These are phyloP conservation scores for Leptatherina wallacei DNA, from an alignment of 2,797 vertebrate species.

Conservation along the genomic window DNA sequence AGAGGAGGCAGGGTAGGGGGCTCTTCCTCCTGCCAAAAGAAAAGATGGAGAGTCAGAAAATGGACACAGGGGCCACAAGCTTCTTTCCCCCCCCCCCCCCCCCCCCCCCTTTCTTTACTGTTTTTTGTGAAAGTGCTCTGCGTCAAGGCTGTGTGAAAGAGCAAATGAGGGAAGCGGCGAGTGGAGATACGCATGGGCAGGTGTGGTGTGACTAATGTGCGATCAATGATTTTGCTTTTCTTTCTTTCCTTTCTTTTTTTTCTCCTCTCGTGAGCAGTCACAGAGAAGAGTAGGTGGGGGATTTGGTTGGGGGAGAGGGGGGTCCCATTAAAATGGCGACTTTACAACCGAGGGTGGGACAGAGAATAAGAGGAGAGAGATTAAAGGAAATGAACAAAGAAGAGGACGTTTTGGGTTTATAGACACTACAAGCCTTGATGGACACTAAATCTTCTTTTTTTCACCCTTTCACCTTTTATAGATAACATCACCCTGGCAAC, in stretches of 20 bases:
- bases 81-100: no score
- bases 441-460: constrained; percentile 32
- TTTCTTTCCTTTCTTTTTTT: constrained; percentile 9
- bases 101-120: no score
- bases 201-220: constrained; percentile 73
- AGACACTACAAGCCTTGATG: constrained; percentile 60
- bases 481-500: constrained; percentile 68
- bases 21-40: constrained; percentile 52
- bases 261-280: constrained; percentile 42
- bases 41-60: constrained; percentile 38
- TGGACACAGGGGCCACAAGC: constrained; percentile 15
- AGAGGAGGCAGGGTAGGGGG: constrained; percentile 51
- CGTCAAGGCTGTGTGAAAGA: constrained; percentile 40
- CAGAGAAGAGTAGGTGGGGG: constrained; percentile 16
- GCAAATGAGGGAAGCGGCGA: constrained; percentile 46
- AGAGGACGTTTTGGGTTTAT: constrained; percentile 59
- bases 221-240: constrained; percentile 61
- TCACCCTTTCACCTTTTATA: constrained; percentile 39
- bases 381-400: constrained; percentile 71
- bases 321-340: constrained; percentile 59
- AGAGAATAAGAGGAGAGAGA: constrained; percentile 62
- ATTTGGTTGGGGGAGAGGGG: neutral
- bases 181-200: constrained; percentile 65
- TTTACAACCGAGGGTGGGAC: constrained; percentile 39
- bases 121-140: constrained; percentile 39